Evolutionary conservation across 2,113 vertebrate genomes (phyloP).

Genomic region (Dipodomys ordii): DNA sequence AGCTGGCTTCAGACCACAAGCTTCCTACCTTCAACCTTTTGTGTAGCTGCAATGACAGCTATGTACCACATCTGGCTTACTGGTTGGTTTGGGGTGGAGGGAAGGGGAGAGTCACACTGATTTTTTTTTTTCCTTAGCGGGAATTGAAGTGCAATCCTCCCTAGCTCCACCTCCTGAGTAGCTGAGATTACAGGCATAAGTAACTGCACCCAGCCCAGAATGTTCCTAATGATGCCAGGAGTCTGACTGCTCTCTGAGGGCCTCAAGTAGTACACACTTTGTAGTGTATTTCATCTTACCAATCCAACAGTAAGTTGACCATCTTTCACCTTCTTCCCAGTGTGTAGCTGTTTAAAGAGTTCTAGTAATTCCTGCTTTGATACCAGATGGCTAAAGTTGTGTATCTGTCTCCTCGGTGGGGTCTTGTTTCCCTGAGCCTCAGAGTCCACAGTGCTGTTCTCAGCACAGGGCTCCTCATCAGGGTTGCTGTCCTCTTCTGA

Average conservation of each 20-base stretch:
- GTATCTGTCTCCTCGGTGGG: slow-evolving; percentile 59
- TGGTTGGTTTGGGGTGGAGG: no score
- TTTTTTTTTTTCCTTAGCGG: no score
- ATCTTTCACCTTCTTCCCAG: slow-evolving; percentile 88
- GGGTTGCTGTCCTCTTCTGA: slow-evolving; percentile 88
- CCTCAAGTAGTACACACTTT: no score
- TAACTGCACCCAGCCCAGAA: no score
- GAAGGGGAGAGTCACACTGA: no score
- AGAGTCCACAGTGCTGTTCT: slow-evolving; percentile 23
- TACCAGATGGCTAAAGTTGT: slow-evolving; percentile 92
- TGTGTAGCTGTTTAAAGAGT: slow-evolving; percentile 90
- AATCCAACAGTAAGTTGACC: slow-evolving; percentile 95
- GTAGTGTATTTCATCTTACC: slow-evolving; percentile 87
- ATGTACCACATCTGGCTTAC: no score
- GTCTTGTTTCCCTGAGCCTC: neutral
- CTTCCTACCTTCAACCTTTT: no score
- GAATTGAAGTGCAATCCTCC: no score
- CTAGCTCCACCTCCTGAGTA: no score
- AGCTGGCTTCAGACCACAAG: no score
- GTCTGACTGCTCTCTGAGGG: neutral
- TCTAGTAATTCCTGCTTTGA: slow-evolving; percentile 92
- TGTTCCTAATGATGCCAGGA: neutral
- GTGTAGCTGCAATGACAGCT: no score
- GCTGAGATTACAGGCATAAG: no score
- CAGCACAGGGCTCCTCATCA: slow-evolving; percentile 45